Base-by-base conservation (phyloP, 2,797 vertebrate species). In the Sebastes taczanowskii region DNA sequence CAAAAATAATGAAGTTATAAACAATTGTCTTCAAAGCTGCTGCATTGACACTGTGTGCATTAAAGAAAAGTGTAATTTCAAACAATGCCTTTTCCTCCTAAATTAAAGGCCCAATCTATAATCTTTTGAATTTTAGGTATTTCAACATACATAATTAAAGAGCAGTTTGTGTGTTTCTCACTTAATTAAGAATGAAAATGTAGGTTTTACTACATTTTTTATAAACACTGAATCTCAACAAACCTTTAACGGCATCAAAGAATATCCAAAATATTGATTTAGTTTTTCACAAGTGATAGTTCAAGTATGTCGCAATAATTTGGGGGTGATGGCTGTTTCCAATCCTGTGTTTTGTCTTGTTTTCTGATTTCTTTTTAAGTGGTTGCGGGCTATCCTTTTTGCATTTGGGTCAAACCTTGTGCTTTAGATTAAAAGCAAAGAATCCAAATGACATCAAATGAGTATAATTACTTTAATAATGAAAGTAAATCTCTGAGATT, bases 1-100 rank as follows among this genome's bases (percentile, higher is more conserved):
- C 58, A 74, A 82, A 60, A 85, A 77, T 77, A 65, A 79, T 81
- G 7, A 75, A 80, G 60, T 58, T 73, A 62, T 49, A 77, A 62
- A 62, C n/a, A 62, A 46, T 25, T 59, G 62, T 30, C 20, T 58
- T 66, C 22, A 64, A 75, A 77, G 20, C 20, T 56, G 22, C n/a
- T 65, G 67, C 16, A 76, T 10, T 35, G 66, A 61, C 25, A 49
- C 1, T 25, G 16, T 55, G 8, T 5, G n/a, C 34, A 52, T 77
- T 59, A 29, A 32, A 70, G 14, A 56, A 73, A 32, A 11, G 2
- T 7, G 1, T 7, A 10, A 8, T 56, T 29, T 58, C 1, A 55
- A 30, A 64, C 52, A 49, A 1, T 5, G 55, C 2, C 1, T 23
- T 62, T 38, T 60, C 4, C 30, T 38, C 27, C 11, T 9, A 18